A percentile compares a stretch with the other conserved stretches of the same genome.
These are phyloP conservation scores for Rotaria socialis DNA, from an alignment of 2,888 invertebrate species.

Conservation along the genomic window DNA sequence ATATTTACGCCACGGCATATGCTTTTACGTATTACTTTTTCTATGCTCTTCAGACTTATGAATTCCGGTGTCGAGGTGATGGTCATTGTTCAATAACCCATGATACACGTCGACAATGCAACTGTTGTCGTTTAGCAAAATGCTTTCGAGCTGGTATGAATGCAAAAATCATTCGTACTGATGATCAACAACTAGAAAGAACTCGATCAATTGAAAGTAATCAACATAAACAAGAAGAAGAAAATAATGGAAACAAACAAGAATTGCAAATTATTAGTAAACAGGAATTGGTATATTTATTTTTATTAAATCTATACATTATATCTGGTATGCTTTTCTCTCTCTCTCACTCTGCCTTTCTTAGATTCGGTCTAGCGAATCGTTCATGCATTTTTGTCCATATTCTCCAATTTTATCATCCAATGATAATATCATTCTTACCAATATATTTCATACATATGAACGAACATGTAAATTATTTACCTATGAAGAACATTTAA, in stretches of 20 bases:
- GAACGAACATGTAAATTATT: background rate
- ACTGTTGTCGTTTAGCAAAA: background rate
- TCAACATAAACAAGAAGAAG: background rate
- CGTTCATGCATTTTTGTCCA: background rate
- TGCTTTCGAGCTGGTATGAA: background rate
- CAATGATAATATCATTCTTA: background rate
- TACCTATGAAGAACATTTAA: background rate
- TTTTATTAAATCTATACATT: background rate
- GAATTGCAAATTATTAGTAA: too few relatives aligned
- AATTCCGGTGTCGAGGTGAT: background rate
- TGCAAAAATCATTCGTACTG: background rate
- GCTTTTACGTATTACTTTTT: too few relatives aligned
- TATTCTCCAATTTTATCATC: background rate
- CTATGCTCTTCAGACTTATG: background rate
- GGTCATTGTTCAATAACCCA: background rate
- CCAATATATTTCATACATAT: background rate
- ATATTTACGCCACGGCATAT: background rate
- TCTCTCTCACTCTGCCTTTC: background rate
- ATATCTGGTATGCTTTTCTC: too few relatives aligned
- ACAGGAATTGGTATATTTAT: background rate
- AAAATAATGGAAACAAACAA: too few relatives aligned
- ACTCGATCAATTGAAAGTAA: background rate
- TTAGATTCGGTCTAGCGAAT: background rate
- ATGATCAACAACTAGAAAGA: background rate
- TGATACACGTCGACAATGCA: conserved; percentile 4